A percentile compares a stretch with the other conserved stretches of the same genome.
phyloP scores from a whole-genome alignment of 2,888 invertebrate species.

The Caenorhabditis afra region DNA sequence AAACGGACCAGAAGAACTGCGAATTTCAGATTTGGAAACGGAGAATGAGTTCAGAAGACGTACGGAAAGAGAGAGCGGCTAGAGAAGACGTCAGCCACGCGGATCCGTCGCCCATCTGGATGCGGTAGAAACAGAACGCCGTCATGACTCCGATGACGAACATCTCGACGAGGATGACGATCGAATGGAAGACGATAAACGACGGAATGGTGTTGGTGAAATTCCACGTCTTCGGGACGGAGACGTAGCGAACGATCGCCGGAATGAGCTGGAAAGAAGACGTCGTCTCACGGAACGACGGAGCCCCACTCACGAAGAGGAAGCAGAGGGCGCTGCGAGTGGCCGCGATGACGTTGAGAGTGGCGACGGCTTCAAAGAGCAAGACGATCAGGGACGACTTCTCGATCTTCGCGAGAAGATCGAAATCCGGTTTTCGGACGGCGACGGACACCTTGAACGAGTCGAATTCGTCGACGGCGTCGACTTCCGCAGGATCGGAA shows the following conservation, averaged over 20 bases:
- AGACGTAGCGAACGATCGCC: slow-evolving; percentile 2
- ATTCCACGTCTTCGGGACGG: slow-evolving; percentile 3
- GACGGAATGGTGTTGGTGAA: background rate
- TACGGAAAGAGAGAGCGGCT: background rate
- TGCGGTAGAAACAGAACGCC: too few species aligned
- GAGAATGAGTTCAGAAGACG: background rate
- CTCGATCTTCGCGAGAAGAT: background rate
- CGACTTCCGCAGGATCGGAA: background rate
- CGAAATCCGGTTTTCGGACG: slow-evolving; percentile 9
- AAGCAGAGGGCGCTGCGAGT: slow-evolving; percentile 2
- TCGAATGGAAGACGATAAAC: slow-evolving; percentile 6
- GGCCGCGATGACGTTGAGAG: background rate
- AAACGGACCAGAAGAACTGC: slow-evolving; percentile 19
- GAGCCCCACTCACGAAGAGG: slow-evolving; percentile 15
- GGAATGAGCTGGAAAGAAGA: slow-evolving; percentile 22
- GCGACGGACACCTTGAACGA: background rate
- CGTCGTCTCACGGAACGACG: background rate
- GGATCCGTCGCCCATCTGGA: background rate
- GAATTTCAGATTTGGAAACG: background rate
- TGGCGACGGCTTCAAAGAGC: slow-evolving; percentile 10
- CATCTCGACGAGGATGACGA: slow-evolving; percentile 5
- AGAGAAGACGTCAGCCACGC: background rate
- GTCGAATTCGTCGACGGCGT: background rate
- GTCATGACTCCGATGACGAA: background rate
- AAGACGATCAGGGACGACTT: background rate